Evolutionary conservation across 2,113 vertebrate species (phyloP), one percentile per base, ranked within the genome.

Genomic region (Dipodomys ordii): DNA sequence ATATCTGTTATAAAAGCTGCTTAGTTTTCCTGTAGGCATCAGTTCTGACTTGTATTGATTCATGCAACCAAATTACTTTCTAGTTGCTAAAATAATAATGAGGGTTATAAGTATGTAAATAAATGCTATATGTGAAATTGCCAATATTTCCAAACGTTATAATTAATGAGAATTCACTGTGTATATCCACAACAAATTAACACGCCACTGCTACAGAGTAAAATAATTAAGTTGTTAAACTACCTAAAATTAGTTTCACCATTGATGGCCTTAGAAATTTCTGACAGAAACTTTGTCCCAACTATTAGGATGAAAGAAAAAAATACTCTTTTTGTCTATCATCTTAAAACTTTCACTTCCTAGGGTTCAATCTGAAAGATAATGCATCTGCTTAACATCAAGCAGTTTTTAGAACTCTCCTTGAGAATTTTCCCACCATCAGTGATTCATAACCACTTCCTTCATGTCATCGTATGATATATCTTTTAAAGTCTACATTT

Each of bases 391-490:
- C 94, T 97, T 95, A 96, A 97, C 96, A 97, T 97, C 96, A 97
- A 97, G 94, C 93, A 96, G 90, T 71, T 97, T 97, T 96, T 65
- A 97, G 97, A 96, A 97, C 91, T 96, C 94, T 97, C 90, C 96
- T 97, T 97, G 97, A 96, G 96, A 95, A 76, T 96, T 80, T 94
- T 65, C 18, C 23, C 44, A 93, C 97, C 95, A 92, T 98, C 67
- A 16, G 22, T 95, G 95, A 97, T 80, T 96, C 90, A 90, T 78
- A 91, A 88, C 94, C 74, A 97, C 62, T 53, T 27, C 88, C 90
- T 96, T 78, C 87, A 96, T 96, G 96, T 97, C 90, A 69, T 35
- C 92, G 0, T 83, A 62, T 76, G 96, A 97, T 85, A 93, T 23
- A 2, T 88, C 97, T 93, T 96, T 97, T 95, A 92, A 97, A 97